Percentiles rank a stretch among this genome's conserved stretches.
Evolutionary conservation across 2,888 invertebrate genomes (phyloP).

Genomic region (Tetheella fluctuosa): DNA sequence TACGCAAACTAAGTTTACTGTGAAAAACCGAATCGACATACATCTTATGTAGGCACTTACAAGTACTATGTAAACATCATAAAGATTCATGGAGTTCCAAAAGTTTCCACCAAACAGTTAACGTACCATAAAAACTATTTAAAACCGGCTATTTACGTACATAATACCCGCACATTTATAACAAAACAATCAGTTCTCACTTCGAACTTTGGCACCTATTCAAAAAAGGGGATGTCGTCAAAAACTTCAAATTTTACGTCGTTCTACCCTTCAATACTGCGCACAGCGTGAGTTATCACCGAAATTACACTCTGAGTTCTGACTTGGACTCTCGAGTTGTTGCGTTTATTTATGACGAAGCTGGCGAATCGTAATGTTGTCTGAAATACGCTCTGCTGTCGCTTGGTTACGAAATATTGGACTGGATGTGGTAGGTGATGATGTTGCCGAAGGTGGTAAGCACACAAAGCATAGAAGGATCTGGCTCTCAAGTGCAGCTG

Average conservation of each 20-base stretch:
- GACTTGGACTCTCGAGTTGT: conserved; percentile 13
- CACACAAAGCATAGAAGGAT: too few relatives aligned
- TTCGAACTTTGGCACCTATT: conserved; percentile 9
- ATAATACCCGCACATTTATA: background rate
- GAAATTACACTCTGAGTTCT: conserved; percentile 24
- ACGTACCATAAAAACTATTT: background rate
- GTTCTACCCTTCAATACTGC: background rate
- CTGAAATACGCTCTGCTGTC: conserved; percentile 45
- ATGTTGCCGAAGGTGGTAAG: too few relatives aligned
- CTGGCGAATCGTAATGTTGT: conserved; percentile 52
- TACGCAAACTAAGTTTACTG: too few relatives aligned
- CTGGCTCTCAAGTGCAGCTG: too few relatives aligned
- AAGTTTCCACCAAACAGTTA: background rate
- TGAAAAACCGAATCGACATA: too few relatives aligned
- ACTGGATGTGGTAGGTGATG: conserved; percentile 6
- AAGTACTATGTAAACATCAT: background rate
- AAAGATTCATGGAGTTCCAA: background rate
- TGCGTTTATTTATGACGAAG: conserved; percentile 46
- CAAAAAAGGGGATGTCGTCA: conserved; percentile 12
- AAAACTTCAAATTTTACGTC: background rate
- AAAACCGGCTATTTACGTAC: background rate
- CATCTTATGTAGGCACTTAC: too few relatives aligned
- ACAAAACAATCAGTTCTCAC: conserved; percentile 1
- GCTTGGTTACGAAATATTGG: conserved; percentile 8
- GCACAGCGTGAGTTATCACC: background rate